Conservation (phyloP, 2,888 invertebrate genomes). For the Coenonympha arcania region DNA sequence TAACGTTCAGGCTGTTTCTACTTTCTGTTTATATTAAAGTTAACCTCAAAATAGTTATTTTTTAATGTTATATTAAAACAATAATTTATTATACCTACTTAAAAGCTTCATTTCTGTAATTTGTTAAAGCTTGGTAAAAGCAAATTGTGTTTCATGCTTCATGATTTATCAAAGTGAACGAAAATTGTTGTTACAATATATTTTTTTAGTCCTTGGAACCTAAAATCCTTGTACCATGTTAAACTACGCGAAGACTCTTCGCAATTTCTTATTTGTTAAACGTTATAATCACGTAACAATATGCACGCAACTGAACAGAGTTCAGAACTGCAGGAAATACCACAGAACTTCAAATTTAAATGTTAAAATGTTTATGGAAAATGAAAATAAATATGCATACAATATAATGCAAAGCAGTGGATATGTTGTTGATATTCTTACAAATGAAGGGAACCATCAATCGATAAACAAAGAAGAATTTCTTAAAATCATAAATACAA, state of each 20-base stretch:
- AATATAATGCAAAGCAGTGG: conserved; percentile 53
- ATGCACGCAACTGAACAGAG: background rate
- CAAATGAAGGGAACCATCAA: conserved; percentile 13
- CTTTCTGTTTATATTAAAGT: too few relatives aligned
- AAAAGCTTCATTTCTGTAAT: too few relatives aligned
- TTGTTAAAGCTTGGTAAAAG: too few relatives aligned
- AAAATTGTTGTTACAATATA: too few relatives aligned
- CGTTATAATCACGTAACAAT: background rate
- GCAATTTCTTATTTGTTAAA: background rate
- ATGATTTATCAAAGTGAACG: too few relatives aligned
- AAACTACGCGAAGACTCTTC: background rate
- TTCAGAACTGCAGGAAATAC: conserved; percentile 1
- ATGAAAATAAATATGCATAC: conserved; percentile 63
- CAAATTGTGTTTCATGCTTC: background rate
- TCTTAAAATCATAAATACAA: conserved; percentile 36
- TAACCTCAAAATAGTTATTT: too few relatives aligned
- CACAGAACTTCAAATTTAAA: conserved; percentile 35
- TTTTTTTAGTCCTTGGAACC: too few relatives aligned
- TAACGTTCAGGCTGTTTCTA: too few relatives aligned
- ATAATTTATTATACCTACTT: too few relatives aligned
- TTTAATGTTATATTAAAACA: too few relatives aligned
- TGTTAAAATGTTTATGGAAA: conserved; percentile 53
- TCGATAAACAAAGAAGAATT: conserved; percentile 38
- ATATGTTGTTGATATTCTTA: conserved; percentile 40
- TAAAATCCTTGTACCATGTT: background rate